These are phyloP conservation scores for Tinamus guttatus DNA, from an alignment of 2,113 vertebrate genomes.

Conservation along the genomic window DNA sequence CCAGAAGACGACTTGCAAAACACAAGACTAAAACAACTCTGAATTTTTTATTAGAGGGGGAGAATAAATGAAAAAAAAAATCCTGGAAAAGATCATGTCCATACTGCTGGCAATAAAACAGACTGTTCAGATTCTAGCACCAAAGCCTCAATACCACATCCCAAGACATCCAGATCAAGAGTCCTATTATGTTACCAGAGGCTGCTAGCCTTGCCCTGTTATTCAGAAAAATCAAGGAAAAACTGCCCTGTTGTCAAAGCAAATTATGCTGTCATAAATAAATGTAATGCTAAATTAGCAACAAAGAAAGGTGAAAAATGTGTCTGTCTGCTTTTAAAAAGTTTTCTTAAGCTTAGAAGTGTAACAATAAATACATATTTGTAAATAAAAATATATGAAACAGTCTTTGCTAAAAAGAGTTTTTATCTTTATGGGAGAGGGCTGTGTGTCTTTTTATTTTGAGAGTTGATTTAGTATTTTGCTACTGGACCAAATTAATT, in stretches of 20 bases:
- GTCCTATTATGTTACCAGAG: slow-evolving; percentile 7
- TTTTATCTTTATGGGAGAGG: background rate
- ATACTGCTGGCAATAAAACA: slow-evolving; percentile 36
- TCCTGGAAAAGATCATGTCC: background rate
- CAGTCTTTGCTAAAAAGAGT: background rate
- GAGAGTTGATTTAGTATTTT: slow-evolving; percentile 7
- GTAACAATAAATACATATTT: background rate
- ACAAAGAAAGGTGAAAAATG: background rate
- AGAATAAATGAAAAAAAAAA: background rate
- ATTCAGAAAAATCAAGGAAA: slow-evolving; percentile 13
- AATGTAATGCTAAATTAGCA: background rate
- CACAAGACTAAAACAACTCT: background rate
- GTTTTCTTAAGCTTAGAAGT: background rate
- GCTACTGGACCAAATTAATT: background rate
- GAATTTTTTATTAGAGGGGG: background rate
- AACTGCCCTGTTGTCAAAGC: background rate
- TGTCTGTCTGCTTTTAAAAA: background rate
- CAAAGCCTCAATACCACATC: background rate
- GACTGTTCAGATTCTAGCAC: background rate
- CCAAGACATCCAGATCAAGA: slow-evolving; percentile 22
- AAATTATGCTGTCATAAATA: slow-evolving; percentile 6
- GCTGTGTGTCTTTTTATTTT: background rate
- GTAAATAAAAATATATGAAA: background rate
- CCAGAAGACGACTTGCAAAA: background rate
- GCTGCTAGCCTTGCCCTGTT: background rate